A percentile compares a stretch with the other conserved stretches of the same genome.
These are phyloP conservation scores for Ommatoiulus sabulosus DNA, from an alignment of 2,888 invertebrate species.

Conservation along the genomic window DNA sequence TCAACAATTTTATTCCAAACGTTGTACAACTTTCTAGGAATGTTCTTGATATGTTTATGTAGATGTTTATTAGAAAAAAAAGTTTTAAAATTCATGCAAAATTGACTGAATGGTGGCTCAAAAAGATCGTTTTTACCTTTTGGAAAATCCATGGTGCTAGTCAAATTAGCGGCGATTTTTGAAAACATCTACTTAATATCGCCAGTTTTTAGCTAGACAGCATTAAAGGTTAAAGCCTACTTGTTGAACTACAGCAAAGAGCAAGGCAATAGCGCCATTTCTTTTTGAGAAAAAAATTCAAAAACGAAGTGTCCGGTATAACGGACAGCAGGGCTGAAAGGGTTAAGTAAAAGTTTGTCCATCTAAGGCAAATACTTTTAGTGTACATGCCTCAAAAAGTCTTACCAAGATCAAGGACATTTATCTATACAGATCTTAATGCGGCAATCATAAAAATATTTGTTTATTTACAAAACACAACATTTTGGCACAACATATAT, in stretches of 20 bases:
- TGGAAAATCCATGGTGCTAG: neutral
- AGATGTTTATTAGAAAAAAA: neutral
- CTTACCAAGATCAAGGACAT: too few relatives aligned
- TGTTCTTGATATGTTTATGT: neutral
- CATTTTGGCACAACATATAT: too few relatives aligned
- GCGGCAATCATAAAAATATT: too few relatives aligned
- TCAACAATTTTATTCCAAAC: neutral
- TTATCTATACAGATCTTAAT: too few relatives aligned
- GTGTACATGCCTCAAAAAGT: too few relatives aligned
- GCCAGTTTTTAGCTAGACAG: neutral
- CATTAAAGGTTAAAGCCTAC: neutral
- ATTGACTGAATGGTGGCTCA: neutral
- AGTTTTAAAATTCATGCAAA: neutral
- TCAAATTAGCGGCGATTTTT: neutral
- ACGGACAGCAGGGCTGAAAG: neutral
- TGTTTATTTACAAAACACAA: too few relatives aligned
- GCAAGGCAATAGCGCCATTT: slow-evolving; percentile 27
- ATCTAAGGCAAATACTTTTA: too few relatives aligned
- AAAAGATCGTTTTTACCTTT: neutral
- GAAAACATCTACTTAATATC: neutral
- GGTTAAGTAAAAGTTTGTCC: too few relatives aligned
- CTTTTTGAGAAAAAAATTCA: neutral
- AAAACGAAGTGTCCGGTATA: neutral
- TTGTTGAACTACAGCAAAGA: neutral
- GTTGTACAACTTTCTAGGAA: neutral